Evolutionary conservation across 2,888 invertebrate species (phyloP), one percentile per base, ranked within the genome.

Genomic region (Chironomus riparius): DNA sequence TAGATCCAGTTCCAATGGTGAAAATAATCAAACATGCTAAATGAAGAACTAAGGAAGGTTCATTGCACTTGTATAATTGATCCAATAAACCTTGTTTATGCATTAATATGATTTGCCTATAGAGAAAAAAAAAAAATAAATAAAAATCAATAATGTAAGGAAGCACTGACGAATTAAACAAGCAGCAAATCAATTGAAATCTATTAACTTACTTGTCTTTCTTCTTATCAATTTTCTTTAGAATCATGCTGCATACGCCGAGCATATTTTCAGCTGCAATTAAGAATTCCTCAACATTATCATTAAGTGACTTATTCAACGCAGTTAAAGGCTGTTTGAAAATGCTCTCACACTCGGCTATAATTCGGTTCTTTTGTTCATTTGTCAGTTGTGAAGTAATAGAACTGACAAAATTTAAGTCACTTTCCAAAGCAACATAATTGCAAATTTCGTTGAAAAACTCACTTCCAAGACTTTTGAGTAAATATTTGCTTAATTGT

Each of bases 191-290:
- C n/a, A 50, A 72, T 56, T 24, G 18, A 28, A 48, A 13, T 15
- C 24, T 68, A 68, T 61, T 56, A 65, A 38, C 83, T 80, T 80
- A 86, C 86, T 85, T 88, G 82, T 92, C 91, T 81, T 93, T 94
- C 82, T 95, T 96, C 83, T 95, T 96, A 82, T 97, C 97, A 78
- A 91, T 87, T 83, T 96, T 97, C 80, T 92, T 93, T 78, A 95
- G 84, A 79, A 93, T 91, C 88, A 95, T 90, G 77, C 91, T 90
- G 81, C 91, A 92, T 71, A 87, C 85, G 18, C 88, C 85, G 79
- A 96, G 85, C 69, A 91, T 89, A 0, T 87, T 83, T 80, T 96
- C 95, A 61, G 92, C 86, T n/a, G 89, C 86, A 79, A 87, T 86
- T 79, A 93, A 88, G 82, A 96, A 96, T 4, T 92, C 90, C 76